Evolutionary conservation across 2,888 invertebrate genomes (phyloP), one percentile per base, ranked within the genome.

Genomic region (Ferdinandea cuprea): DNA sequence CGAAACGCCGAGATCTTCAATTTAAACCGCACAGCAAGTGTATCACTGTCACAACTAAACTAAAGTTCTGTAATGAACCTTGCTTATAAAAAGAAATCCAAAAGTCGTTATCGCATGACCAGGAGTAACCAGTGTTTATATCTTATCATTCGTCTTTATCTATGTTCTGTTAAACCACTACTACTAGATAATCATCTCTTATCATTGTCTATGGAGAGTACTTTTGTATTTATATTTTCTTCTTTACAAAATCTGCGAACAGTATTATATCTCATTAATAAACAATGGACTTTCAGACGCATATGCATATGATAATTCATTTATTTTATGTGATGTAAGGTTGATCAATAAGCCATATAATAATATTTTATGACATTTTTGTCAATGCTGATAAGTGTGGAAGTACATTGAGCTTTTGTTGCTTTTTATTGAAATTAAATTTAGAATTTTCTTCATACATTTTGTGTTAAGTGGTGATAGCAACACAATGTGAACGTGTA

Each of bases 101-200:
- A 61, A 17, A 21, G 1, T 5, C 4, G 17, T 65, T 76, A 81
- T 81, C 76, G 65, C 58, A 48, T 25, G 17, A 17, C 19, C 19
- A 30, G 21, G 32, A 46, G 54, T 73, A 40, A 13, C 52, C 40
- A 25, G 52, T 13, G 2, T 30, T n/a, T 50, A 17, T 71, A 54
- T 76, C 80, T 81, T 81, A 81, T 81, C 80, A 65, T 11, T n/a
- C 17, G 17, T 44, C 15, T 15, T 76, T 65, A 63, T 74, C 68
- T 15, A 19, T 50, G 17, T 32, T 54, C n/a, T 56, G 21, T 50
- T 54, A 48, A 28, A 28, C 52, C 37, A 13, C 46, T 68, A 59
- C 66, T 73, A 59, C 44, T 44, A 21, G 44, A 44, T 44, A 28
- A 48, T 25, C 37, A 11, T 42, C 40, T 54, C 3, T 37, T 19